A percentile compares a stretch with the other conserved stretches of the same genome.
These are phyloP conservation scores for Dendrocincla tyrannina DNA, from an alignment of 2,797 vertebrate genomes.

Conservation along the genomic window DNA sequence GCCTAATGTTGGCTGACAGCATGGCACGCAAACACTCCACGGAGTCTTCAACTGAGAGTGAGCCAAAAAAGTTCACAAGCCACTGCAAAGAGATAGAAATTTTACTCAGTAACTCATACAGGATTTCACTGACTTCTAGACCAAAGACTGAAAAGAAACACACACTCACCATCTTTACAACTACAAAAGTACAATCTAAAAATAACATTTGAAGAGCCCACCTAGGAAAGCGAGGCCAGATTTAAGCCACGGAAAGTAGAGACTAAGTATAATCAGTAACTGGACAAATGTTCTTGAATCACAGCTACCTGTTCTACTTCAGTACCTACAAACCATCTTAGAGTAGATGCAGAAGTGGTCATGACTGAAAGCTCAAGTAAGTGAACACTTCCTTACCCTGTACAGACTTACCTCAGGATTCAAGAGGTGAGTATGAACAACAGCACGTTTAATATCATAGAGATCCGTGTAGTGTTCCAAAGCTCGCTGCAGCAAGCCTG, in stretches of 20 bases:
- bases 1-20: constrained; percentile 89
- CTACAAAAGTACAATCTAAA: not conserved
- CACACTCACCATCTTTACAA: not conserved
- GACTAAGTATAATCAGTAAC: not conserved
- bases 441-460: constrained; percentile 89
- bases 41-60: constrained; percentile 90
- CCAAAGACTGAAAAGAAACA: not conserved
- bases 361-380: not conserved
- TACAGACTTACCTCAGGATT: constrained; percentile 85
- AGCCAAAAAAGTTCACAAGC: constrained; percentile 92
- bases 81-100: constrained; percentile 77
- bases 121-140: not conserved
- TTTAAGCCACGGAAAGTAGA: not conserved
- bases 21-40: constrained; percentile 89
- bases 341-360: not conserved
- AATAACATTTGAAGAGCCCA: not conserved
- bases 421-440: constrained; percentile 89
- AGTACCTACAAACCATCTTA: not conserved
- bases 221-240: not conserved
- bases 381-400: not conserved
- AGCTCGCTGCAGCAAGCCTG: constrained; percentile 89
- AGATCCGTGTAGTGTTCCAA: constrained; percentile 90
- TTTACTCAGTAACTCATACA: not conserved
- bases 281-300: not conserved
- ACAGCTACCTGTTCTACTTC: not conserved